Base-by-base conservation (phyloP, 2,113 vertebrate genomes). In the Anguilla japonica region DNA sequence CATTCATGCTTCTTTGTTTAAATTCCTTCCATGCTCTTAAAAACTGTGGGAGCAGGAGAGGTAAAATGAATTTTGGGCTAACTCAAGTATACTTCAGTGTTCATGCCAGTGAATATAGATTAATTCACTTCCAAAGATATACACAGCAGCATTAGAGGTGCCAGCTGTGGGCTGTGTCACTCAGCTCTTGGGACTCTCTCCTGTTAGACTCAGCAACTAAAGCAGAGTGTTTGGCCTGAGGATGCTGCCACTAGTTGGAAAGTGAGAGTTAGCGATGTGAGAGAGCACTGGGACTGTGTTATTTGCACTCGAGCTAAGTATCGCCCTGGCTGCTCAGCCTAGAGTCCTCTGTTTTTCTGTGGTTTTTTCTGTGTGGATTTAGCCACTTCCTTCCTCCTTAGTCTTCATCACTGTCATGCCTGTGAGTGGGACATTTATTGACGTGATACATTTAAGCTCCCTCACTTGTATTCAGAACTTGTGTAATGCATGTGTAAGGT, bases 151-250 rank as follows among this genome's bases (percentile, higher is more conserved):
- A 22, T 20, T 71, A 71, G 46, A n/a, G 26, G 46, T 60, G 79
- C 40, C 79, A 82, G 88, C 85, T 84, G 84, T 88, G 82, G 88
- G 71, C 89, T 81, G 81, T 86, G 50, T 81, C 15, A 22, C 71
- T 88, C 83, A 84, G 87, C 88, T 89, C 82, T 41, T 43, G 71
- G 82, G 86, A 88, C 83, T 39, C 60, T 86, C 34, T 60, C 0
- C 26, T 81, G 75, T 83, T 75, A 14, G 79, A 34, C 20, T 53
- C 43, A 86, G 90, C 91, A 82, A 87, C 82, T 87, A 84, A 53
- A 88, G 83, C 93, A 92, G 91, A 92, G 91, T 15, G 34, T 83
- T 91, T 88, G 87, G 87, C 80, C 2, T 1, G 57, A 9, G 71
- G 56, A 43, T 43, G 67, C 85, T 16, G 40, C 83, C 22, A n/a